These are phyloP conservation scores for Serripes groenlandicus DNA, from an alignment of 2,888 invertebrate species.

Conservation along the genomic window DNA sequence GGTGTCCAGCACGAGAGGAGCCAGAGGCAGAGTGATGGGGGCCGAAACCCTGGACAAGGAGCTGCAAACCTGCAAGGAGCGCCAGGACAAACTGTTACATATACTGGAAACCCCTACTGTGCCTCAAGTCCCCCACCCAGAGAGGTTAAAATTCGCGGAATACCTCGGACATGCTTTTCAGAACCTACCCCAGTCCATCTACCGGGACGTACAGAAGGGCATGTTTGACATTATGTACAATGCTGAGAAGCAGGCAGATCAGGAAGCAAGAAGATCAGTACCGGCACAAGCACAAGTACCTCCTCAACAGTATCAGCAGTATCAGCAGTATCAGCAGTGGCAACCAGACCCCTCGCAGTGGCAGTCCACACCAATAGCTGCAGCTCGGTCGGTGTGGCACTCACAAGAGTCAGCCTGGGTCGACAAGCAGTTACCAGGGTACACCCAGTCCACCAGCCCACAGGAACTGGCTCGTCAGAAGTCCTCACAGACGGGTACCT, in stretches of 20 bases:
- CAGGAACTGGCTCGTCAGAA: conserved; percentile 32
- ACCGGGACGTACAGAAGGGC: conserved; percentile 47
- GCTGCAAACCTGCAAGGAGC: conserved; percentile 50
- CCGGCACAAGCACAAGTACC: conserved; percentile 22
- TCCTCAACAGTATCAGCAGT: no score
- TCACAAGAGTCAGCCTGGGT: conserved; percentile 51
- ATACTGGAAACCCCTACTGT: conserved; percentile 41
- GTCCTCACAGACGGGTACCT: conserved; percentile 26
- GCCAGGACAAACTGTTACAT: conserved; percentile 51
- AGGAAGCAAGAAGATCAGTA: conserved; percentile 38
- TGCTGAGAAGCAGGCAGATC: conserved; percentile 48
- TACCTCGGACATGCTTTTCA: conserved; percentile 59
- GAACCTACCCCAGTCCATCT: conserved; percentile 52
- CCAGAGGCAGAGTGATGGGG: conserved; percentile 44
- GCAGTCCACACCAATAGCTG: conserved; percentile 43
- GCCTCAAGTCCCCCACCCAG: conserved; percentile 51
- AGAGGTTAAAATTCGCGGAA: conserved; percentile 54
- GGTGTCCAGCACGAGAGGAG: conserved; percentile 34
- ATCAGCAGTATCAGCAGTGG: conserved; percentile 44
- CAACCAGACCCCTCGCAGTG: conserved; percentile 46
- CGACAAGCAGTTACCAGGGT: conserved; percentile 40
- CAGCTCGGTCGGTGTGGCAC: conserved; percentile 52
- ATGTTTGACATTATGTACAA: conserved; percentile 47
- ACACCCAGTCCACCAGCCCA: conserved; percentile 29
- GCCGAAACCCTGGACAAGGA: conserved; percentile 41